Evolutionary conservation across 2,888 invertebrate species (phyloP).

Genomic region (Abrostola tripartita): DNA sequence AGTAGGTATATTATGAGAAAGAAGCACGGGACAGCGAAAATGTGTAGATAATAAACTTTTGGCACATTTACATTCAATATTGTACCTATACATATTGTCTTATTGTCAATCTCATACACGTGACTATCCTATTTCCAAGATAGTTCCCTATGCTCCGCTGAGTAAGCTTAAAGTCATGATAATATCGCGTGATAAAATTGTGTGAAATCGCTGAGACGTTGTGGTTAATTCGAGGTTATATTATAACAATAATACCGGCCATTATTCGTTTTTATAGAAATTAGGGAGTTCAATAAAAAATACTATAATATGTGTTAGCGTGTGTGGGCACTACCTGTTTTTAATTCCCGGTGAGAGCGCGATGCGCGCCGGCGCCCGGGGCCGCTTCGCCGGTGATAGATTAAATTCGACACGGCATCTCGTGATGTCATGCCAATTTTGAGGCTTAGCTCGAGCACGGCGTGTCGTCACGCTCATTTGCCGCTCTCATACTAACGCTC

Average conservation of each 20-base stretch:
- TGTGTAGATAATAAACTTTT: background rate
- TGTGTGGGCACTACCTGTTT: slow-evolving; percentile 83
- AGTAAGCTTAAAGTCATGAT: slow-evolving; percentile 36
- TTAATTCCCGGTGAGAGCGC: slow-evolving; percentile 67
- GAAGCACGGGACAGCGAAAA: background rate
- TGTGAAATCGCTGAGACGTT: slow-evolving; percentile 61
- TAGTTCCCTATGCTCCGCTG: background rate
- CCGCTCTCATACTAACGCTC: slow-evolving; percentile 63
- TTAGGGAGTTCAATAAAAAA: slow-evolving; percentile 66
- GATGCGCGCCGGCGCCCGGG: slow-evolving; percentile 78
- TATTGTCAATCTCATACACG: too few species aligned
- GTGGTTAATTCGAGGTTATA: slow-evolving; percentile 66
- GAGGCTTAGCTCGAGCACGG: slow-evolving; percentile 70
- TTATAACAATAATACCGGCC: slow-evolving; percentile 67
- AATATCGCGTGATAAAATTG: slow-evolving; percentile 60
- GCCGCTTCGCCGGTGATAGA: slow-evolving; percentile 82
- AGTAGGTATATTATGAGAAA: background rate
- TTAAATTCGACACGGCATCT: slow-evolving; percentile 87
- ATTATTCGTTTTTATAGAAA: slow-evolving; percentile 70
- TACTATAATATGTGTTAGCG: slow-evolving; percentile 66
- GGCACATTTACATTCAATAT: background rate
- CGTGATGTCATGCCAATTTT: slow-evolving; percentile 87
- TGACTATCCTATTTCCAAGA: background rate
- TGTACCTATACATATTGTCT: too few species aligned
- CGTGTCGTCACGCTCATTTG: slow-evolving; percentile 82